Base-by-base conservation (phyloP, 1,140 invertebrate genomes). In the Apolygus lucorum region DNA sequence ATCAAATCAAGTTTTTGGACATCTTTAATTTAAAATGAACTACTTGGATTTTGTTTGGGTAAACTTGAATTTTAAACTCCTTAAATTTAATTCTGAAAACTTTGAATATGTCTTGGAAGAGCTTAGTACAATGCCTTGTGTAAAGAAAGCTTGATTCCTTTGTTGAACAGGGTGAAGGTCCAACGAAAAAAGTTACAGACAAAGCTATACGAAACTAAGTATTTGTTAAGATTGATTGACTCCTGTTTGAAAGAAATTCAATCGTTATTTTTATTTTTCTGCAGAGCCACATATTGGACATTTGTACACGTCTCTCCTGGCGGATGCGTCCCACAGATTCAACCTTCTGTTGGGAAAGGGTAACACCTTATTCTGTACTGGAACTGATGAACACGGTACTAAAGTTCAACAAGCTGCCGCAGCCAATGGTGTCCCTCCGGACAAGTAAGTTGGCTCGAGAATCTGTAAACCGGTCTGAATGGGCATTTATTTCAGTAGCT, bases 271-370 rank as follows among this genome's bases (percentile, higher is more conserved):
- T 54, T 75, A 96, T 94, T 86, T 29, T n/a, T n/a, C n/a, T n/a
- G n/a, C n/a, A n/a, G n/a, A n/a, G n/a, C 97, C 97, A 29, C 97
- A 99, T 76, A 89, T 99, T 73, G 97, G 97, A 0, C 97, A 99
- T 79, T 80, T 98, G 2, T 98, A 99, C 77, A 89, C 89, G 64
- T 89, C 90, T 2, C 78, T 96, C 8, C 83, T 99, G 67, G 92
- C 95, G 17, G 97, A 99, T 86, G 86, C 91, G 14, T 83, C 85
- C 59, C 84, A 86, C 76, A 87, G 96, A 74, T 96, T 88, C 84
- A 82, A 84, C 72, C 83, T 81, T 67, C 76, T 85, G 70, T 76
- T 76, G 13, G 74, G 78, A 26, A 69, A 79, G 17, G 73, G 74
- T 67, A 75, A 80, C 68, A 79, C 86, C 24, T 81, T 89, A 68